Evolutionary conservation across 2,797 vertebrate species (phyloP), one percentile per base, ranked within the genome.

Genomic region (Mastacembelus armatus): DNA sequence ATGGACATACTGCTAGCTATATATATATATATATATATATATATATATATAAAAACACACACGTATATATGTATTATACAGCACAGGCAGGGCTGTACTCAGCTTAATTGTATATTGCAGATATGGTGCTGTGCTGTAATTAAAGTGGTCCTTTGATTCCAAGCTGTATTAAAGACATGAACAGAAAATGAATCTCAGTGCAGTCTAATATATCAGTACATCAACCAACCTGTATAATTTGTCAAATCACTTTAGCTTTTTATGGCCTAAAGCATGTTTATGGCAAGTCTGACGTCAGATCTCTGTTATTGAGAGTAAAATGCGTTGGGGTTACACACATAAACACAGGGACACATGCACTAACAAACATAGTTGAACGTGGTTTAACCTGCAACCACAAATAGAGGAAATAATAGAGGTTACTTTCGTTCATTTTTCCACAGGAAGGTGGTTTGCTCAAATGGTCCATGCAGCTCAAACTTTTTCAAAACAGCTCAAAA

Each of bases 161-260:
- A n/a, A n/a, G 24, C 24, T 5, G 36, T 5, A 45, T 62, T 2
- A 55, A 19, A 33, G 16, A 38, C 21, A n/a, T 4, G 3, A 62
- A 36, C 2, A 5, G 14, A 22, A 42, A 24, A 7, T 2, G 5
- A 40, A 68, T 43, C 27, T 80, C 30, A 70, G 42, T 15, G 59
- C 10, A 61, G 5, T 3, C 57, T 15, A 69, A 36, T 47, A 50
- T 45, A 27, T 49, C 42, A 40, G 7, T 19, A 11, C 6, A 27
- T 27, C 27, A 16, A 42, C 10, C 5, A 16, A 44, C 33, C 24
- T 59, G 38, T 74, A 79, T 24, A 55, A 55, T 50, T 30, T 1
- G 79, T 62, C 27, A 51, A 61, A 66, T 47, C 42, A 43, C 47
- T 40, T 48, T 10, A 67, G 21, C 44, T 54, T 52, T 66, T n/a